Evolutionary conservation across 1,140 invertebrate genomes (phyloP).

Genomic region (Philotrypesis tridentata): DNA sequence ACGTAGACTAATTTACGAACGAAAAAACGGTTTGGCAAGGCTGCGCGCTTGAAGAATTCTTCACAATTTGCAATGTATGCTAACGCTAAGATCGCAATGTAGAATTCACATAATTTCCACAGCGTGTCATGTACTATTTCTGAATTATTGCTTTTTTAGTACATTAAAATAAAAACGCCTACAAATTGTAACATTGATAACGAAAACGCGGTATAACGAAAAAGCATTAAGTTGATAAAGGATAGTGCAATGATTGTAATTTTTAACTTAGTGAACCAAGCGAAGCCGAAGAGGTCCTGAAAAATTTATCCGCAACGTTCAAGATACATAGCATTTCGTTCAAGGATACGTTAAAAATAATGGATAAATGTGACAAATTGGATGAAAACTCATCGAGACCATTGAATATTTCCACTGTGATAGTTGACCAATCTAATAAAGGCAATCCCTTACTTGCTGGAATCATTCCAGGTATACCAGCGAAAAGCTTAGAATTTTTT

Average conservation of each 20-base stretch:
- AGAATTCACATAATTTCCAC: too few species aligned
- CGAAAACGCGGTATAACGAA: not conserved
- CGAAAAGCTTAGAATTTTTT: not conserved
- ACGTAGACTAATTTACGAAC: too few species aligned
- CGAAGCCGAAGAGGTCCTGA: constrained; percentile 77
- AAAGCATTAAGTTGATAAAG: too few species aligned
- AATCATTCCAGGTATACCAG: constrained; percentile 81
- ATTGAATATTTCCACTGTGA: not conserved
- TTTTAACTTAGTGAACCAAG: constrained; percentile 77
- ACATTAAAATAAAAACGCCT: too few species aligned
- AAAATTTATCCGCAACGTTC: constrained; percentile 75
- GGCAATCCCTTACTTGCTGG: constrained; percentile 76
- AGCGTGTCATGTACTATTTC: too few species aligned
- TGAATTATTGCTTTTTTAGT: too few species aligned
- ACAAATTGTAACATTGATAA: too few species aligned
- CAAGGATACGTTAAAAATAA: constrained; percentile 82
- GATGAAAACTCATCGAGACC: constrained; percentile 53
- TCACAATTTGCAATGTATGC: too few species aligned
- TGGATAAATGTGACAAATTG: constrained; percentile 82
- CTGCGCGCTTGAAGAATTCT: too few species aligned
- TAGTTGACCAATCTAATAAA: constrained; percentile 11
- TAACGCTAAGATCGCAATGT: too few species aligned
- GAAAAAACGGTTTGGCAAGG: too few species aligned
- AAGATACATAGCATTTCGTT: constrained; percentile 79
- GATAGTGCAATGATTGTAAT: not conserved